phyloP scores from a whole-genome alignment of 2,888 invertebrate genomes.

The Odontocerum albicorne region DNA sequence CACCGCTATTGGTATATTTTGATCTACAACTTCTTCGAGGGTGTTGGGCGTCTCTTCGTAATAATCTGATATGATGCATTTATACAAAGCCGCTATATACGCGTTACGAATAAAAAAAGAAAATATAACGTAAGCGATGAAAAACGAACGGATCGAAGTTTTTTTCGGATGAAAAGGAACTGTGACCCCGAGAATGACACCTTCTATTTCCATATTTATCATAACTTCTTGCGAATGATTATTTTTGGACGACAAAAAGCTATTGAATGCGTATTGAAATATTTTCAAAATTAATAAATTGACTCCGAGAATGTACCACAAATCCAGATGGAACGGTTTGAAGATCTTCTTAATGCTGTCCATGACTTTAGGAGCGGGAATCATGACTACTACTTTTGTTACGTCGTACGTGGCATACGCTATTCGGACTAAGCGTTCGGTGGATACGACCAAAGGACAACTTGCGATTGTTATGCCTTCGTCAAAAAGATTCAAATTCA shows the following conservation, averaged over 20 bases:
- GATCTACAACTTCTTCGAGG: neutral
- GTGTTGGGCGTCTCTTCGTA: neutral
- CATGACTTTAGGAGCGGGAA: neutral
- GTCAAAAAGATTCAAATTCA: too few relatives aligned
- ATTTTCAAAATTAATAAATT: neutral
- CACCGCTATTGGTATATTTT: neutral
- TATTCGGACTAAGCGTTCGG: neutral
- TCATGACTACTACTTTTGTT: neutral
- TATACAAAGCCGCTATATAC: constrained; percentile 3
- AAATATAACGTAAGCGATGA: neutral
- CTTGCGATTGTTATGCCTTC: too few relatives aligned
- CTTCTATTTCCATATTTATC: constrained; percentile 1
- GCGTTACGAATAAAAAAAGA: constrained; percentile 7
- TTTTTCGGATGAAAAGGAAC: neutral
- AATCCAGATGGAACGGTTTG: neutral
- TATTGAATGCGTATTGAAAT: neutral
- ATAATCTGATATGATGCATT: constrained; percentile 1
- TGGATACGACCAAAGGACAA: neutral
- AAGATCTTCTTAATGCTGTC: constrained; percentile 5
- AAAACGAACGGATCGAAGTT: neutral
- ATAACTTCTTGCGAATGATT: neutral
- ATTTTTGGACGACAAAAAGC: neutral
- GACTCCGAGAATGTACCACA: constrained; percentile 1
- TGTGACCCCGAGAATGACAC: neutral
- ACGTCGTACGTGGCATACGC: neutral